Base-by-base conservation (phyloP, 2,888 invertebrate species). In the Protonemura montana region DNA sequence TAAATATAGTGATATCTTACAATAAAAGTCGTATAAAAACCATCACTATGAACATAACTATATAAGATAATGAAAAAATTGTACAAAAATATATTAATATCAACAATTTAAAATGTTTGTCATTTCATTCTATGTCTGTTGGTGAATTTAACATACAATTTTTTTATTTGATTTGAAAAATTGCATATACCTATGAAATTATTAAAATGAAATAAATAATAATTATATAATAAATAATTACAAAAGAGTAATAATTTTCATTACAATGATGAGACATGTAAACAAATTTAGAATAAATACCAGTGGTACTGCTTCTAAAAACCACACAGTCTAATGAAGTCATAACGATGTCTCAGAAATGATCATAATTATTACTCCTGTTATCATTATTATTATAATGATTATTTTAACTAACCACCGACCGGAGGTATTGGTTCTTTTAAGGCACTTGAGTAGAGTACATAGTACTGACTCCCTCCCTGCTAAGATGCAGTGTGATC, bases 51-150 rank as follows among this genome's bases (percentile, higher is more conserved):
- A 30, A 82, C 81, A 30, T 29, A 30, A 59, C 59, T 84, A n/a
- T n/a, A n/a, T n/a, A 27, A 28, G 26, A 84, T 76, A 84, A 84
- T 76, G 28, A 76, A 59, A 41, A 42, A 16, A 81, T 59, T 84
- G 76, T 84, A 84, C 84, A 84, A 84, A 84, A n/a, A 84, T 84
- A 81, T 30, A 81, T 30, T 81, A 84, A 84, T 59, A 84, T 84
- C 59, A 84, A 84, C 42, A 76, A 59, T 28, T 59, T 83, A 41
- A 83, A 59, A 59, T 26, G 29, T 84, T 59, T 76, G 84, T 76
- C 27, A 84, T 84, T 26, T 84, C 27, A 28, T 59, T 59, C 59
- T 59, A 59, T 21, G 1, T 59, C 59, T 59, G 21, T 21, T 59
- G 59, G 3, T 21, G 59, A 59, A 59, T 59, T 59, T 59, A 16